Evolutionary conservation across 2,113 vertebrate species (phyloP), one percentile per base, ranked within the genome.

Genomic region (Alosa alosa): DNA sequence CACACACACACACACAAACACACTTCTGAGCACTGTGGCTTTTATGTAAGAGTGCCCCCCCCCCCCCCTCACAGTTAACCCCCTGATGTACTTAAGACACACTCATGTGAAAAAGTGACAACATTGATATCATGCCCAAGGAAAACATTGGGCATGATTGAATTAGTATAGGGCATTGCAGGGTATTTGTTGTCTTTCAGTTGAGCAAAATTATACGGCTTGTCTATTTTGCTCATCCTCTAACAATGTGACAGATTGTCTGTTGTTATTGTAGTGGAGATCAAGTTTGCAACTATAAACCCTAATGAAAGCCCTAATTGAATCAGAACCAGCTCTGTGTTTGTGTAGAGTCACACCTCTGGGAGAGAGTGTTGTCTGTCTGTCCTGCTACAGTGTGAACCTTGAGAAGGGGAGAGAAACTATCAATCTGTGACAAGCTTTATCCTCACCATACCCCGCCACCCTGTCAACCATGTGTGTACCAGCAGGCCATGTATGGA

Each of bases 1-100:
- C 50, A 47, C 45, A 78, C 11, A 72, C 36, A 68, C n/a, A 68
- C n/a, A 57, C 41, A 47, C 84, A 90, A 39, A 82, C 1, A 36
- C 64, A 31, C n/a, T 72, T 9, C 64, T 68, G 11, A 31, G 25
- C n/a, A 13, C n/a, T 72, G 25, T 49, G 47, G 47, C 64, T 72
- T 31, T 72, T 25, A 72, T 36, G n/a, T 10, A 72, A 72, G 15
- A 9, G 15, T 36, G 4, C 64, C 25, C 31, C 31, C 31, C 31
- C 31, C 31, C 31, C 31, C 31, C 31, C 31, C 31, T 31, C 31
- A 31, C 31, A 10, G 8, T 6, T 15, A 31, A 31, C 64, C n/a
- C 25, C 8, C 72, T 78, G 8, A 31, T 31, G 31, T 15, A 39
- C 36, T 78, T 10, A 78, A 78, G 11, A 15, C 72, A 78, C 4